Conservation (phyloP, 2,113 vertebrate species). For the Miniopterus natalensis region DNA sequence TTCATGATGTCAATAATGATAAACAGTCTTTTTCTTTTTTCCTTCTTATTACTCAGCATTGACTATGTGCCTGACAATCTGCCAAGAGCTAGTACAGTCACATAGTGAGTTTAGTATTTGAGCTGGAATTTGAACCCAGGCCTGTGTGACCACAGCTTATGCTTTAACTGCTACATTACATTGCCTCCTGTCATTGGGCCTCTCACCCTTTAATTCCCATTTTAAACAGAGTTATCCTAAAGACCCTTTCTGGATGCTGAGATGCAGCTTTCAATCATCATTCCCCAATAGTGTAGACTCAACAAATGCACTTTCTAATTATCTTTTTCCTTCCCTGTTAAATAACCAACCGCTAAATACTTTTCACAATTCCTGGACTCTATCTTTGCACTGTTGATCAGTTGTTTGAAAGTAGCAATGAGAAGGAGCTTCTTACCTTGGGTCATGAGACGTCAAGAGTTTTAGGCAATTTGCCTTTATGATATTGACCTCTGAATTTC, state of each 20-base stretch:
- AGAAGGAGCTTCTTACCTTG: neutral
- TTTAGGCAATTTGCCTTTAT: neutral
- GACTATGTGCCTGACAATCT: neutral
- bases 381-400: neutral
- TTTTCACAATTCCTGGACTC: neutral
- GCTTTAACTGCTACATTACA: fast-evolving
- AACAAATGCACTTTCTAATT: neutral
- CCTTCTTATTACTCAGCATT: neutral
- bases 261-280: neutral
- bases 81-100: neutral
- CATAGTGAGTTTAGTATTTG: neutral
- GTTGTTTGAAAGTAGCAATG: neutral
- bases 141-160: neutral
- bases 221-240: neutral
- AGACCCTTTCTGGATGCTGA: neutral
- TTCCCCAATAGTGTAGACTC: neutral
- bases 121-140: neutral
- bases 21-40: neutral
- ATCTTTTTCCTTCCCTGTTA: neutral
- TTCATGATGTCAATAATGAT: neutral
- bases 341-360: neutral
- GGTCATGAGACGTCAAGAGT: neutral
- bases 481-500: neutral
- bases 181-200: neutral
- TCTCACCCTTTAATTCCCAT: neutral